phyloP scores from a whole-genome alignment of 23 tunicate genomes.

The Halocynthia roretzi region DNA sequence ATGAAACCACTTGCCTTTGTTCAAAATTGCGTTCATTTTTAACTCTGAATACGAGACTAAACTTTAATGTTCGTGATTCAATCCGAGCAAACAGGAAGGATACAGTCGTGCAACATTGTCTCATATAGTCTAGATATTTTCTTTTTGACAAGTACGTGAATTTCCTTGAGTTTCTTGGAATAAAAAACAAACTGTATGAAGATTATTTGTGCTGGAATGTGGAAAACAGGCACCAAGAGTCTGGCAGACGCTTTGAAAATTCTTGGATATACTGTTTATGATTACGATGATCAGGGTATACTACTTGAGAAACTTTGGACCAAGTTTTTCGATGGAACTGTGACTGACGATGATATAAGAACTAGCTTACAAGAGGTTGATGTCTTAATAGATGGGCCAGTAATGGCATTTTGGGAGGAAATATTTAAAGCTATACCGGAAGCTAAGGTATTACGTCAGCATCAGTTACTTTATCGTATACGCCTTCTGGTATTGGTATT shows the following conservation, averaged over 20 bases:
- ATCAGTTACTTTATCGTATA: too few species aligned
- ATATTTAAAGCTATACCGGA: slow-evolving; percentile 63
- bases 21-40: too few species aligned
- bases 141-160: too few species aligned
- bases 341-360: slow-evolving; percentile 59
- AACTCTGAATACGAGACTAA: too few species aligned
- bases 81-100: too few species aligned
- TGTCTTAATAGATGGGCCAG: slow-evolving; percentile 77
- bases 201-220: slow-evolving; percentile 61
- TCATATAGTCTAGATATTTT: too few species aligned
- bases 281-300: slow-evolving; percentile 62
- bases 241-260: slow-evolving; percentile 33
- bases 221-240: slow-evolving; percentile 91
- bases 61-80: too few species aligned
- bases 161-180: too few species aligned
- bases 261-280: slow-evolving; percentile 78
- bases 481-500: too few species aligned
- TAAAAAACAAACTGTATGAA: slow-evolving; percentile 15
- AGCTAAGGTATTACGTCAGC: slow-evolving; percentile 36
- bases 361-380: slow-evolving; percentile 65
- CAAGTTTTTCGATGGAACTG: slow-evolving; percentile 67
- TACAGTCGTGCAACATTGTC: too few species aligned
- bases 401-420: slow-evolving; percentile 75
- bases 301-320: slow-evolving; percentile 34
- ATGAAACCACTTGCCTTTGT: too few species aligned